Percentiles rank a stretch among this genome's conserved stretches.
Evolutionary conservation across 1,140 invertebrate genomes (phyloP).

Genomic region (Pseudomyrmex dendroicus): DNA sequence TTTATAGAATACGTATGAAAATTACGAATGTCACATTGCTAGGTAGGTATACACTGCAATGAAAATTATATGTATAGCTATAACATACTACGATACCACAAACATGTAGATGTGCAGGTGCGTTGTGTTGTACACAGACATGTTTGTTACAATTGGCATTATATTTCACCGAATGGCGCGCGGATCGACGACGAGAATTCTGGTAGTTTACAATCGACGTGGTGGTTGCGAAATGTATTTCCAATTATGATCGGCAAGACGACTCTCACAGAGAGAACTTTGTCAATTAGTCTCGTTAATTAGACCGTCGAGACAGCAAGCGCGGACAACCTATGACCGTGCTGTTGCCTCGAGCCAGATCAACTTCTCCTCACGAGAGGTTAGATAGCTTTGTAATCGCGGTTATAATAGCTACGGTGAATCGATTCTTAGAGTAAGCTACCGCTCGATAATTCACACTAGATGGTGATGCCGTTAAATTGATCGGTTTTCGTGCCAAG

Average conservation of each 20-base stretch:
- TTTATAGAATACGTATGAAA: neutral
- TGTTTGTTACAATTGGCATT: constrained; percentile 39
- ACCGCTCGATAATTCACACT: constrained; percentile 57
- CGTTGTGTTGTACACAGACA: neutral
- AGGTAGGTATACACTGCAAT: neutral
- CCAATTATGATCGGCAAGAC: constrained; percentile 64
- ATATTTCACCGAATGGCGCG: constrained; percentile 28
- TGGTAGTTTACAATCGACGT: constrained; percentile 3
- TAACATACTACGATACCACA: too few species aligned
- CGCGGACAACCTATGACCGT: constrained; percentile 61
- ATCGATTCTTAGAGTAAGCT: constrained; percentile 58
- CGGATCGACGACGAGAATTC: constrained; percentile 28
- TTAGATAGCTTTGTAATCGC: constrained; percentile 66
- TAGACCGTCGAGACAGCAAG: constrained; percentile 64
- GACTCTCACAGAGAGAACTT: constrained; percentile 64
- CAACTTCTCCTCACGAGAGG: constrained; percentile 65
- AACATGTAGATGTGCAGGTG: too few species aligned
- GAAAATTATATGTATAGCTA: constrained; percentile 1
- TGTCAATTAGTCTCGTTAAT: constrained; percentile 73
- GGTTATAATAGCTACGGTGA: constrained; percentile 33
- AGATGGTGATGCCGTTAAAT: constrained; percentile 39
- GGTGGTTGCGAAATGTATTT: constrained; percentile 50
- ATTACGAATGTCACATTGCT: neutral
- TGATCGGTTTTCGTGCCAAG: constrained; percentile 4
- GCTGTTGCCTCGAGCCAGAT: constrained; percentile 58